Base-by-base conservation (phyloP, 1,140 invertebrate species). In the Sipha flava region DNA sequence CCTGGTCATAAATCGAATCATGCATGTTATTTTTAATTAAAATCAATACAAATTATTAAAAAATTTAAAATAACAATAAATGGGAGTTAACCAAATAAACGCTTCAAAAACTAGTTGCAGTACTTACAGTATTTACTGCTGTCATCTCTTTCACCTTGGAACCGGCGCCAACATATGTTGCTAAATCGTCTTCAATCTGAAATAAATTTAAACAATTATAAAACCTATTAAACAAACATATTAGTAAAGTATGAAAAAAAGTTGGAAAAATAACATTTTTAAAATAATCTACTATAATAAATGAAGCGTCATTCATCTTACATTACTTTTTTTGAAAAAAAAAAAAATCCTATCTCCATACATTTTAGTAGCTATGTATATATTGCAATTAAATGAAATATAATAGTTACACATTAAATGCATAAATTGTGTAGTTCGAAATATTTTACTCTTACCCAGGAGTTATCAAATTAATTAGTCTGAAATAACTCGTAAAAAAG, bases 111-210 rank as follows among this genome's bases (percentile, higher is more conserved):
- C 10, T 40, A 59, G 43, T 26, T 68, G 45, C 14, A 26, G 34
- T 59, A 57, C 73, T 57, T 45, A 77, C 73, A 34, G 73, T 77
- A 40, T 77, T 77, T 40, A 77, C 73, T 10, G 73, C 73, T 10
- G 73, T 77, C 73, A 77, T 77, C n/a, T 77, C 34, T 77, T 54
- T 40, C 73, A 59, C 73, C 49, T 77, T 77, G 49, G 31, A 52
- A 75, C 29, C 49, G 72, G 52, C 49, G 52, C 73, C 73, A 77
- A 77, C 73, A 77, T 77, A n/a, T 77, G 73, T 77, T 59, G 73
- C 73, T 77, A 77, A 77, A 77, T 77, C 14, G 52, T 77, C 18
- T 57, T 77, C 52, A 43, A 77, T 77, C 73, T 77, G 49, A 59
- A 77, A 77, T n/a, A 77, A 16, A 29, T 45, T 26, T 47, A 26